Evolutionary conservation across 2,888 invertebrate genomes (phyloP).

Genomic region (Callyntrura sp.): DNA sequence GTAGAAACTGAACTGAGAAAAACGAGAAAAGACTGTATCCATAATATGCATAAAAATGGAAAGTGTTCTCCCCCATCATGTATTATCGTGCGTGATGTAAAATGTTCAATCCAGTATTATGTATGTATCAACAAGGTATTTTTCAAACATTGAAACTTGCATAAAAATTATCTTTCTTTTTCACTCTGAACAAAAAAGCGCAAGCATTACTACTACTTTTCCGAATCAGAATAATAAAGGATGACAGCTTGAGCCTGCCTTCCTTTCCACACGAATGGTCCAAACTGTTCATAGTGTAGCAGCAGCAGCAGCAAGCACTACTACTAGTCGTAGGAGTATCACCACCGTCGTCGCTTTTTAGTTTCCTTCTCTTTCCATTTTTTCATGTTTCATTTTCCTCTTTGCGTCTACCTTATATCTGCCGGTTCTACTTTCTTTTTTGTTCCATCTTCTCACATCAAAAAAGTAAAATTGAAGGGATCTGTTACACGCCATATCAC

Average conservation of each 20-base stretch:
- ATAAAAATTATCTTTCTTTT: constrained; percentile 73
- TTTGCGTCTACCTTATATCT: not conserved
- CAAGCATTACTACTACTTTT: constrained; percentile 75
- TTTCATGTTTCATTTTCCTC: constrained; percentile 32
- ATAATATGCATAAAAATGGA: not conserved
- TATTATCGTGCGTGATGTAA: not conserved
- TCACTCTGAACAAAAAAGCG: constrained; percentile 49
- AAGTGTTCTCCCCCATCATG: no score
- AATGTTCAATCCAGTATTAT: not conserved
- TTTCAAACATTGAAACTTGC: constrained; percentile 51
- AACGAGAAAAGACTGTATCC: not conserved
- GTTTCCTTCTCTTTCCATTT: constrained; percentile 38
- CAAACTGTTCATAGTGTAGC: no score
- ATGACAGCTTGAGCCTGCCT: constrained; percentile 77
- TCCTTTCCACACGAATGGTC: constrained; percentile 69
- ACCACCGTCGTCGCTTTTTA: constrained; percentile 10
- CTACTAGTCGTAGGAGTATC: not conserved
- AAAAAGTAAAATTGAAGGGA: constrained; percentile 76
- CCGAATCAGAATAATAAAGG: constrained; percentile 76
- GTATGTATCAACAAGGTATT: constrained; percentile 58
- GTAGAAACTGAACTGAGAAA: not conserved
- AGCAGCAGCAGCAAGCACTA: no score
- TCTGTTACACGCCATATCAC: constrained; percentile 74
- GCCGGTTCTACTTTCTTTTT: constrained; percentile 28
- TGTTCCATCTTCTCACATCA: constrained; percentile 39